Percentiles rank a stretch among this genome's conserved stretches.
Evolutionary conservation across 2,797 vertebrate genomes (phyloP).

Genomic region (Protonibea diacanthus): DNA sequence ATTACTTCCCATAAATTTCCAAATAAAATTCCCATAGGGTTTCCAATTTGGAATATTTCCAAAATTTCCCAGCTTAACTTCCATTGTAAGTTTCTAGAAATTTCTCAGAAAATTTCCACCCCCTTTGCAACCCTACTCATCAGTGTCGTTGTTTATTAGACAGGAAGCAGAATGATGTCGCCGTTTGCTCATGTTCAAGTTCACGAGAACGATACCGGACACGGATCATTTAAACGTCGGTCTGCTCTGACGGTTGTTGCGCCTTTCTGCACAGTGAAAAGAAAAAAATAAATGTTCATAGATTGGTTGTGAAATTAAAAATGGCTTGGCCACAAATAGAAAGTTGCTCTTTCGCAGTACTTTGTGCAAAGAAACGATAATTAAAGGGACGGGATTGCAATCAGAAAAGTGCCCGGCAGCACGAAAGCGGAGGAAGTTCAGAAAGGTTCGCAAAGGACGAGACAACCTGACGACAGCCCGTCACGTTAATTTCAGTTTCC

Average conservation of each 20-base stretch:
- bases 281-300: background rate
- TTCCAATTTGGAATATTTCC: no score
- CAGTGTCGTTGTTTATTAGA: background rate
- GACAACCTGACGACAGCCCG: background rate
- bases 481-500: background rate
- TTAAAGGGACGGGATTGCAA: background rate
- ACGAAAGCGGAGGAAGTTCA: background rate
- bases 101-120: no score
- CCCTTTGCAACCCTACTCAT: no score
- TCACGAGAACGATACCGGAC: background rate
- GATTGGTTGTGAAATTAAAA: background rate
- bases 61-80: no score
- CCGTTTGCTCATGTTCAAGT: background rate
- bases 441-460: background rate
- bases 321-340: background rate
- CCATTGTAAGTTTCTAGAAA: no score
- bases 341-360: background rate
- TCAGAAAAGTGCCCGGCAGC: background rate
- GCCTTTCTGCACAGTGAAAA: background rate
- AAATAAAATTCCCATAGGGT: no score
- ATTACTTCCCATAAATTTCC: no score
- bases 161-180: no score
- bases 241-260: background rate
- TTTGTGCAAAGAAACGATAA: background rate
- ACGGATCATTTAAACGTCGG: background rate